These are phyloP conservation scores for Atta texana DNA, from an alignment of 1,140 invertebrate genomes.

Conservation along the genomic window DNA sequence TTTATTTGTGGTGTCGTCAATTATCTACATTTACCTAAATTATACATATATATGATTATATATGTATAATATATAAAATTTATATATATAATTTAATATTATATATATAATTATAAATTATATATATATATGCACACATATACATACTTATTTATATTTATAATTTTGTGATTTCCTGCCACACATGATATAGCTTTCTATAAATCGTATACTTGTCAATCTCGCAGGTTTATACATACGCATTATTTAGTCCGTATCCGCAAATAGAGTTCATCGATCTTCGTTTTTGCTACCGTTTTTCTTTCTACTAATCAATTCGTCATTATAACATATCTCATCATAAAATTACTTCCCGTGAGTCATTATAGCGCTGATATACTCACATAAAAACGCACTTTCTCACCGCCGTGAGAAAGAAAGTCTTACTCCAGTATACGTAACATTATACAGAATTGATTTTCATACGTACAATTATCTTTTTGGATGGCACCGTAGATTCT, in stretches of 20 bases:
- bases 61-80: constrained; percentile 23
- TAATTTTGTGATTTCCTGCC: constrained; percentile 20
- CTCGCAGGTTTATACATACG: neutral
- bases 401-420: neutral
- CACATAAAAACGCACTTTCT: constrained; percentile 8
- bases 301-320: neutral
- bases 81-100: constrained; percentile 11
- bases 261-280: constrained; percentile 5
- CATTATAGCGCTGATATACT: neutral
- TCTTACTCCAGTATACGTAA: neutral
- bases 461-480: neutral
- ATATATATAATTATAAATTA: neutral
- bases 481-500: constrained; percentile 38
- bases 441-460: constrained; percentile 24
- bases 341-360: neutral
- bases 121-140: constrained; percentile 32
- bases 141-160: constrained; percentile 36
- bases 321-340: constrained; percentile 13
- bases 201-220: constrained; percentile 13
- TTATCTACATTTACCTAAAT: constrained; percentile 52
- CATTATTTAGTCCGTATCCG: neutral
- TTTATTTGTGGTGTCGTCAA: constrained; percentile 46
- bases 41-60: constrained; percentile 33
- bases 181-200: neutral
- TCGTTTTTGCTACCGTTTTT: neutral